These are phyloP conservation scores for Vidua macroura DNA, from an alignment of 2,113 vertebrate species.

Conservation along the genomic window DNA sequence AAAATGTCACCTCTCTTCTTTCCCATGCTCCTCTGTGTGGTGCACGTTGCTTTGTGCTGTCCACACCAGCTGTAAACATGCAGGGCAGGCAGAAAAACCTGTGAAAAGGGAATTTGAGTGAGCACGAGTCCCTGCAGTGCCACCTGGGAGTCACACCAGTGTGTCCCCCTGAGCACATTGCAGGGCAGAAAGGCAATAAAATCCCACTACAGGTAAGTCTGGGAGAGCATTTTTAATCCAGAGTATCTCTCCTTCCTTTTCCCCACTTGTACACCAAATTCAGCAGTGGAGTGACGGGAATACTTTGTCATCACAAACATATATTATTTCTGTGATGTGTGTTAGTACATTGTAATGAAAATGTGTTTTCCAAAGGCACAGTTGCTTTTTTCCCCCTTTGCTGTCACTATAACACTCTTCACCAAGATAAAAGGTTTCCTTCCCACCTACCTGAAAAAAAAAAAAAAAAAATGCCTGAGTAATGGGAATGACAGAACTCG, in stretches of 20 bases:
- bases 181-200: background rate
- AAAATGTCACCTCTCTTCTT: background rate
- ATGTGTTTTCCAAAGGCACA: background rate
- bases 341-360: background rate
- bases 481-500: background rate
- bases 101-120: background rate
- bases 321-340: background rate
- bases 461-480: background rate
- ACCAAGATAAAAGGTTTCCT: conserved; percentile 1
- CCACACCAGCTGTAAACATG: background rate
- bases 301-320: background rate
- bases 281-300: background rate
- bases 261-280: background rate
- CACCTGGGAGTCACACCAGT: background rate
- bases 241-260: background rate
- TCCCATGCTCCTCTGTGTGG: rapidly evolving
- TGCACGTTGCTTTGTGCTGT: background rate
- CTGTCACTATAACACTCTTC: background rate
- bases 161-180: rapidly evolving
- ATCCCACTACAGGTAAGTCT: background rate
- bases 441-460: background rate
- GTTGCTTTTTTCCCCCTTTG: background rate
- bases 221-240: background rate
- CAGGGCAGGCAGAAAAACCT: background rate
- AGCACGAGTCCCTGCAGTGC: background rate